Percentiles rank a stretch among this genome's conserved stretches.
Evolutionary conservation across 2,797 vertebrate species (phyloP).

Genomic region (Chromobotia macracanthus): DNA sequence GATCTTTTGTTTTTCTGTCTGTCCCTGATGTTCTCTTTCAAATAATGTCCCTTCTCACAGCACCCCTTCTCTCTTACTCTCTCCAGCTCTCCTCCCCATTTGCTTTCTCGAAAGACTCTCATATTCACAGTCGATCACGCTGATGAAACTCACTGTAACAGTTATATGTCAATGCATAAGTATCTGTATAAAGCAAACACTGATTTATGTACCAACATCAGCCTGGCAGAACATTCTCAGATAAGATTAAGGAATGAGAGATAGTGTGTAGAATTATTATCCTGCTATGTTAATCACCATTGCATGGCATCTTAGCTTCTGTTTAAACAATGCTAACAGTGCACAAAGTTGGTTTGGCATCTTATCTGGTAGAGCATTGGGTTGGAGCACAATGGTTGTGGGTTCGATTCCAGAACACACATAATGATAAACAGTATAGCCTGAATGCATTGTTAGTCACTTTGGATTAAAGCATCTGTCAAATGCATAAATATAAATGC

Average conservation of each 20-base stretch:
- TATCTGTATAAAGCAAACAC: constrained; percentile 3
- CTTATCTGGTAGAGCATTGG: too few species aligned
- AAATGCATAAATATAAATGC: too few species aligned
- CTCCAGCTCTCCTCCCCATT: constrained; percentile 48
- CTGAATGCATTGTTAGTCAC: too few species aligned
- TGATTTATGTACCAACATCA: background rate
- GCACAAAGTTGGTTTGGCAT: background rate
- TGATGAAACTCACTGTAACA: constrained; percentile 35
- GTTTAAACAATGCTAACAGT: background rate
- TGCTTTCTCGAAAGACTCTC: constrained; percentile 9
- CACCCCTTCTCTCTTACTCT: constrained; percentile 32
- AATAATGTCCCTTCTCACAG: constrained; percentile 41
- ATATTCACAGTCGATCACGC: constrained; percentile 7
- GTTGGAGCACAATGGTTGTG: too few species aligned
- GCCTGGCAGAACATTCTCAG: background rate
- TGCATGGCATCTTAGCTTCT: background rate
- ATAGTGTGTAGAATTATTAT: background rate
- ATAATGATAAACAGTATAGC: too few species aligned
- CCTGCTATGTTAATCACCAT: background rate
- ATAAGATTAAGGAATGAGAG: background rate
- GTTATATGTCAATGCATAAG: background rate
- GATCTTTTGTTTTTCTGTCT: constrained; percentile 38
- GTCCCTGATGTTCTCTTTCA: constrained; percentile 43
- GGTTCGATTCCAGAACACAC: background rate
- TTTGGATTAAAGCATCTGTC: too few species aligned